phyloP scores from a whole-genome alignment of 2,113 vertebrate genomes.

The Fregata magnificens region DNA sequence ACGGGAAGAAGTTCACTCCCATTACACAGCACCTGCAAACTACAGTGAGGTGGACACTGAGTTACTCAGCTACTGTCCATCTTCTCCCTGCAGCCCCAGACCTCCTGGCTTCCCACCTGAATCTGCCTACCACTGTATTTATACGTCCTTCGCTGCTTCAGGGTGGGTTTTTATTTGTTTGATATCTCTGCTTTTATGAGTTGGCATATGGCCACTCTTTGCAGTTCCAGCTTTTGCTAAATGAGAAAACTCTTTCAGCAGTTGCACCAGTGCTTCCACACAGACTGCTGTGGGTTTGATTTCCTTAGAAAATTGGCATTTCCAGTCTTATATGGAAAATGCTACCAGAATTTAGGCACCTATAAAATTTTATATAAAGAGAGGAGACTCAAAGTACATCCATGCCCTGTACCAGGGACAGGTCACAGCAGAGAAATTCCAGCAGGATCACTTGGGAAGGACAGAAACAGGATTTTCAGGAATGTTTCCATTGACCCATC shows the following conservation, averaged over 20 bases:
- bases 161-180: not conserved
- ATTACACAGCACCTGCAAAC: not conserved
- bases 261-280: not conserved
- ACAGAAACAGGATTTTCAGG: not conserved
- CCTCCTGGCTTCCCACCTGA: not conserved
- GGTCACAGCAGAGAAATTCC: not conserved
- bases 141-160: not conserved
- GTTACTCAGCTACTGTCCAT: no score
- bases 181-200: not conserved
- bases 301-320: not conserved
- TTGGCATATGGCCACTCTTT: not conserved
- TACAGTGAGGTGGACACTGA: not conserved
- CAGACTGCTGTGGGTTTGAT: not conserved
- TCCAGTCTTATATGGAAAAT: not conserved
- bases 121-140: not conserved
- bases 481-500: not conserved
- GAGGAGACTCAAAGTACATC: not conserved
- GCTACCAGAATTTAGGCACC: not conserved
- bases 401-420: fast-evolving
- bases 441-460: not conserved
- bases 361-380: not conserved
- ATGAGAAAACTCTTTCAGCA: not conserved
- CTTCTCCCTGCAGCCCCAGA: not conserved
- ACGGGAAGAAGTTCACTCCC: not conserved
- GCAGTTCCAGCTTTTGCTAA: not conserved